phyloP scores from a whole-genome alignment of 2,113 vertebrate genomes.

The Lycocorax pyrrhopterus region DNA sequence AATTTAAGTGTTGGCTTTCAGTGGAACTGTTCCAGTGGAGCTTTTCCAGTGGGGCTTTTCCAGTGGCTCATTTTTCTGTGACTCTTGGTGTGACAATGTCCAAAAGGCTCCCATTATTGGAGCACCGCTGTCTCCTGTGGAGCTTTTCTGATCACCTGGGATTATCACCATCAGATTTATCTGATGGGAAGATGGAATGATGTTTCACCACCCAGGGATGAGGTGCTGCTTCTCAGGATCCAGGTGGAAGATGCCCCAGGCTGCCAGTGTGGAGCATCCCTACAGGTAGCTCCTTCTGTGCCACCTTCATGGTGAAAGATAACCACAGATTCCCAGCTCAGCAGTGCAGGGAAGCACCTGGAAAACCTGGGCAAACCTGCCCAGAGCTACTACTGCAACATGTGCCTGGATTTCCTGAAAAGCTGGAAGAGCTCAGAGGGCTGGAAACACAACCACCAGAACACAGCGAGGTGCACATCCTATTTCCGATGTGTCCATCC shows the following conservation, averaged over 20 bases:
- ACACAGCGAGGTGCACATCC: accelerated
- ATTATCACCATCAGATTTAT: not conserved
- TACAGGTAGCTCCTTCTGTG: not conserved
- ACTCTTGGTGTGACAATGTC: not conserved
- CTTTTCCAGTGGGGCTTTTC: not conserved
- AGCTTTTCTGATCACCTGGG: not conserved
- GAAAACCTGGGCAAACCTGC: not conserved
- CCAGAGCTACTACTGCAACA: not conserved
- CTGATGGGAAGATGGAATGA: not conserved
- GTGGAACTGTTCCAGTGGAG: not conserved
- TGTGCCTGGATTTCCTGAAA: not conserved
- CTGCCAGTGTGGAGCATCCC: not conserved
- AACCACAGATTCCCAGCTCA: not conserved
- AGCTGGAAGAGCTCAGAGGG: not conserved
- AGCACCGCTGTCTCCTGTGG: not conserved
- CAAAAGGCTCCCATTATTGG: not conserved
- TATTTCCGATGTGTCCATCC: not conserved
- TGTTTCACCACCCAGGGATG: not conserved
- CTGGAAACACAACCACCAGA: not conserved
- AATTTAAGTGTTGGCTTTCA: not conserved
- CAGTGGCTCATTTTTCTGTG: not conserved
- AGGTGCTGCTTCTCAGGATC: not conserved
- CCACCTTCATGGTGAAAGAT: not conserved
- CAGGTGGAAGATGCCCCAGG: not conserved
- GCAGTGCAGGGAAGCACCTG: not conserved